These are phyloP conservation scores for Melanotaenia maccullochi DNA, from an alignment of 2,797 vertebrate genomes.

Conservation along the genomic window DNA sequence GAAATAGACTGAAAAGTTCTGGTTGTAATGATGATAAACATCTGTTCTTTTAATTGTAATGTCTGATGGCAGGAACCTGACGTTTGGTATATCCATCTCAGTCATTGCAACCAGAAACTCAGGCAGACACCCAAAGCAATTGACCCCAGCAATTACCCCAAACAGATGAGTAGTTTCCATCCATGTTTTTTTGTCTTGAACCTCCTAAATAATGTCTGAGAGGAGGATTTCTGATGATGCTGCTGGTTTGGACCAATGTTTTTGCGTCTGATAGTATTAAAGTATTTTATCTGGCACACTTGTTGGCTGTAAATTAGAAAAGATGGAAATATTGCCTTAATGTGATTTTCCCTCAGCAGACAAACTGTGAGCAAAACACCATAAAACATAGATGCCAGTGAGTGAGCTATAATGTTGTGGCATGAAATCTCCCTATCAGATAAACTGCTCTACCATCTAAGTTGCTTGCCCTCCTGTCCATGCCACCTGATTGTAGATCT, in stretches of 20 bases:
- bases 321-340: neutral
- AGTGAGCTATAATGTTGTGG: conserved; percentile 12
- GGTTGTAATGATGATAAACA: neutral
- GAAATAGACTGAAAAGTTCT: too few species aligned
- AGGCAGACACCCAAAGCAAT: conserved; percentile 50
- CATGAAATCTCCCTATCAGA: conserved; percentile 26
- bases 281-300: neutral
- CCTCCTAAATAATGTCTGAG: neutral
- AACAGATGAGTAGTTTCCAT: conserved; percentile 27
- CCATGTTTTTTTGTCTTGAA: neutral
- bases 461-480: conserved; percentile 26
- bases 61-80: conserved; percentile 28
- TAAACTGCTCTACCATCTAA: conserved; percentile 29
- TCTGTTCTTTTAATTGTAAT: conserved; percentile 1
- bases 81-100: conserved; percentile 33
- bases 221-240: neutral
- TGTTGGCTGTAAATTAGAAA: neutral
- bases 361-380: neutral
- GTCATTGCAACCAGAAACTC: conserved; percentile 62
- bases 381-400: neutral
- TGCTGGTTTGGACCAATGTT: neutral
- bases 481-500: conserved; percentile 57
- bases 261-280: neutral
- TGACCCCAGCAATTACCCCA: conserved; percentile 30
- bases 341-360: neutral